Evolutionary conservation across 2,797 vertebrate genomes (phyloP).

Genomic region (Spinus olivaceus): DNA sequence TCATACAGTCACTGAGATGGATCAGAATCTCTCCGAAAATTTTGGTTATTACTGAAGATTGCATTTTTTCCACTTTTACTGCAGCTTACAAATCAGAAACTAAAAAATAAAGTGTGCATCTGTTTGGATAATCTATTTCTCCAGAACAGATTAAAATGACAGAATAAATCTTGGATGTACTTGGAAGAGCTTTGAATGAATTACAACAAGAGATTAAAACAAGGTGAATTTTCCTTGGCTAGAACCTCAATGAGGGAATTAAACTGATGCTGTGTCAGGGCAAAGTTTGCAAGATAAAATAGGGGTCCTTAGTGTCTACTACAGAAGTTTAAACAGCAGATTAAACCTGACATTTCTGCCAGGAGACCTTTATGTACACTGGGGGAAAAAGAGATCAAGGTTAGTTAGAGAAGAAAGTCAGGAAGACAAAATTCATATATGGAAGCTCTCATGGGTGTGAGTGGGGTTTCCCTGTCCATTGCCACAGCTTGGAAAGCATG

Average conservation of each 20-base stretch:
- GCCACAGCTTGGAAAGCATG: background rate
- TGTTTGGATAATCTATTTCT: constrained; percentile 40
- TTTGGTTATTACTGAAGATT: constrained; percentile 34
- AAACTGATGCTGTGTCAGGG: background rate
- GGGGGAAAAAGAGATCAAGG: background rate
- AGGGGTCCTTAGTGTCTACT: background rate
- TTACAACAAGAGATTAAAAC: constrained; percentile 33
- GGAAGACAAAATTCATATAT: background rate
- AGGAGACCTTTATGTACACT: background rate
- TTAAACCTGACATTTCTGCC: constrained; percentile 27
- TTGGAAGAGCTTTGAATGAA: constrained; percentile 32
- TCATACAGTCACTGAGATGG: background rate
- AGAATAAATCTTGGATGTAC: constrained; percentile 38
- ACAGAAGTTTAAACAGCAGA: background rate
- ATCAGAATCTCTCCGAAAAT: constrained; percentile 55
- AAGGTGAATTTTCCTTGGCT: constrained; percentile 44
- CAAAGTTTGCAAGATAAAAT: constrained; percentile 7
- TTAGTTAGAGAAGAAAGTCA: background rate
- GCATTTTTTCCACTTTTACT: constrained; percentile 2
- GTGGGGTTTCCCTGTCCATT: background rate
- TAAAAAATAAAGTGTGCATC: constrained; percentile 37
- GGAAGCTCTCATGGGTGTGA: background rate
- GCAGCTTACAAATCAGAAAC: constrained; percentile 39
- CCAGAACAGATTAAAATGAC: constrained; percentile 32
- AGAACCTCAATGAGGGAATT: background rate